phyloP scores from a whole-genome alignment of 2,113 vertebrate genomes.

The Martes martes region DNA sequence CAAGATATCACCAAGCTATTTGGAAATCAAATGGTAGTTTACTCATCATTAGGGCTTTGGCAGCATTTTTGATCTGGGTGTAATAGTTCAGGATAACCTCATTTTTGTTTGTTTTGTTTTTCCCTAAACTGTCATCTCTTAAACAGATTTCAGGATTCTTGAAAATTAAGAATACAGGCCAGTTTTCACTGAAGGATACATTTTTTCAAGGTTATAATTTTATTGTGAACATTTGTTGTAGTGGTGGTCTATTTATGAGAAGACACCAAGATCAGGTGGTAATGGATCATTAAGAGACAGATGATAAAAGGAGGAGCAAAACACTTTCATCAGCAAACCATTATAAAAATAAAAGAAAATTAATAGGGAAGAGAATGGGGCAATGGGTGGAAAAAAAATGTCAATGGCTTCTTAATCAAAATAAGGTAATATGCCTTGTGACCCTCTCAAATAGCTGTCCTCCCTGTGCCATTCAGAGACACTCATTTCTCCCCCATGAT shows the following conservation, averaged over 20 bases:
- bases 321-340: constrained; percentile 23
- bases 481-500: constrained; percentile 10
- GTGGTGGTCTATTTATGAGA: not conserved
- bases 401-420: constrained; percentile 4
- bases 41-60: constrained; percentile 9
- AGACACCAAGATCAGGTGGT: not conserved
- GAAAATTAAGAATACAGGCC: not conserved
- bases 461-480: not conserved
- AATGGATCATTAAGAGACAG: constrained; percentile 23
- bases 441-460: not conserved
- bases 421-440: not conserved
- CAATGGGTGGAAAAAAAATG: not conserved
- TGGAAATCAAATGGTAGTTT: constrained; percentile 56
- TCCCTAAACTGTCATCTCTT: not conserved
- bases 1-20: constrained; percentile 46
- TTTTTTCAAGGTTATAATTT: constrained; percentile 30
- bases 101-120: not conserved
- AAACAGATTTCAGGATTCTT: not conserved
- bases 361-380: not conserved
- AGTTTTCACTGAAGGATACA: not conserved
- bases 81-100: not conserved
- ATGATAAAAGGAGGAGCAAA: constrained; percentile 33
- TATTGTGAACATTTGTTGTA: not conserved
- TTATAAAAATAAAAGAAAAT: constrained; percentile 44
- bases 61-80: not conserved